These are phyloP conservation scores for Nineta flava DNA, from an alignment of 2,888 invertebrate species.

Conservation along the genomic window DNA sequence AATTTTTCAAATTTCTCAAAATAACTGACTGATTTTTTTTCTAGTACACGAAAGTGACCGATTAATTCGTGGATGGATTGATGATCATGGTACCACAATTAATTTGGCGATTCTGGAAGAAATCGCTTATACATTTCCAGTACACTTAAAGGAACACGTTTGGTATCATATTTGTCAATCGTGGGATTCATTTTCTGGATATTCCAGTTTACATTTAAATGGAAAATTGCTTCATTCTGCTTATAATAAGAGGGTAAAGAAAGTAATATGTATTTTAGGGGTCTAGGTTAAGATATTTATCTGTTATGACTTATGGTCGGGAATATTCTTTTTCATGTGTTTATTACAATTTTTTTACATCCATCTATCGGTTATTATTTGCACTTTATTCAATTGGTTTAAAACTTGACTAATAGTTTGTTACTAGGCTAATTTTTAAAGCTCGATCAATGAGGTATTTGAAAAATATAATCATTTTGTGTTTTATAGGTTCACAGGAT, in stretches of 20 bases:
- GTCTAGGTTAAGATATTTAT: no score
- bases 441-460: no score
- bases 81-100: constrained; percentile 35
- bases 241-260: constrained; percentile 21
- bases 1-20: no score
- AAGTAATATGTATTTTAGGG: no score
- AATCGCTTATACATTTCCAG: constrained; percentile 29
- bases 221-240: constrained; percentile 32
- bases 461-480: no score
- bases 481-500: constrained; percentile 38
- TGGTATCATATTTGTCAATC: constrained; percentile 55
- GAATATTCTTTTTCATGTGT: no score
- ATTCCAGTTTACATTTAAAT: constrained; percentile 44
- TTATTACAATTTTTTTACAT: no score
- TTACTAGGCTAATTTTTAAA: no score
- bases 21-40: constrained; percentile 14
- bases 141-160: constrained; percentile 28
- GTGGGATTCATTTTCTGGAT: constrained; percentile 42
- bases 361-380: no score
- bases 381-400: no score
- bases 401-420: no score
- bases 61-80: constrained; percentile 41
- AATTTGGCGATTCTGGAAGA: constrained; percentile 38
- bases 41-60: constrained; percentile 37
- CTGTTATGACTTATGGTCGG: no score